A percentile compares a stretch with the other conserved stretches of the same genome.
phyloP scores from a whole-genome alignment of 2,113 vertebrate genomes.

The Megaceryle torquata region DNA sequence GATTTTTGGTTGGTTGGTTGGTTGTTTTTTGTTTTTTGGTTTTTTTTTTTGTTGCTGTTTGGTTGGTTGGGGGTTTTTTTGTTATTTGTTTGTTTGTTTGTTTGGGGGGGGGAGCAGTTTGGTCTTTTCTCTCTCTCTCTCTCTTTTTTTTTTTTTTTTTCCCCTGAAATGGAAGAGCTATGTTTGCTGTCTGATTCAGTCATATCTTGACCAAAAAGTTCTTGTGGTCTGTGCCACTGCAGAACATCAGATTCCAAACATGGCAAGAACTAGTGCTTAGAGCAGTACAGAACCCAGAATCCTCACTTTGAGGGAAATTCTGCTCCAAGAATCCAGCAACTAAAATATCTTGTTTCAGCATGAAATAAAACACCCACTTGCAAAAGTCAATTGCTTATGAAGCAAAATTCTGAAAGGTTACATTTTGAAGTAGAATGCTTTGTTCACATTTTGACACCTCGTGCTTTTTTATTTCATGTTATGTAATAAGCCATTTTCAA shows the following conservation, averaged over 20 bases:
- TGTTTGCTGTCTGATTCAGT: not conserved
- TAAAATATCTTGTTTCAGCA: constrained; percentile 3
- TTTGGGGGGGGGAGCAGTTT: no score
- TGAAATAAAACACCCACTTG: constrained; percentile 20
- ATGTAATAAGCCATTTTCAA: not conserved
- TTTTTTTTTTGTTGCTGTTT: no score
- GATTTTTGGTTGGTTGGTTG: not conserved
- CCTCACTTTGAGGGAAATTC: not conserved
- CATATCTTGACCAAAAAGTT: not conserved
- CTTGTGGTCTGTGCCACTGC: not conserved
- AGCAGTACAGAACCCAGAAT: not conserved
- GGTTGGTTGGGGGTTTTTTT: no score
- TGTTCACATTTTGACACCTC: not conserved
- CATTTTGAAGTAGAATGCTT: not conserved
- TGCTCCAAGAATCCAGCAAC: not conserved
- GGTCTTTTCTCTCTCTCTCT: no score
- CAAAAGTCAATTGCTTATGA: constrained; percentile 8
- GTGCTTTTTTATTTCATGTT: not conserved
- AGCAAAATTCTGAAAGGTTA: constrained; percentile 29
- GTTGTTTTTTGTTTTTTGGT: no score
- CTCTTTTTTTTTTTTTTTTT: not conserved
- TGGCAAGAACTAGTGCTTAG: not conserved
- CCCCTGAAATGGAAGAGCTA: not conserved
- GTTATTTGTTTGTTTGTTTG: no score
- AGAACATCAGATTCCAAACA: not conserved